Evolutionary conservation across 2,888 invertebrate species (phyloP).

Genomic region (Hedya salicella): DNA sequence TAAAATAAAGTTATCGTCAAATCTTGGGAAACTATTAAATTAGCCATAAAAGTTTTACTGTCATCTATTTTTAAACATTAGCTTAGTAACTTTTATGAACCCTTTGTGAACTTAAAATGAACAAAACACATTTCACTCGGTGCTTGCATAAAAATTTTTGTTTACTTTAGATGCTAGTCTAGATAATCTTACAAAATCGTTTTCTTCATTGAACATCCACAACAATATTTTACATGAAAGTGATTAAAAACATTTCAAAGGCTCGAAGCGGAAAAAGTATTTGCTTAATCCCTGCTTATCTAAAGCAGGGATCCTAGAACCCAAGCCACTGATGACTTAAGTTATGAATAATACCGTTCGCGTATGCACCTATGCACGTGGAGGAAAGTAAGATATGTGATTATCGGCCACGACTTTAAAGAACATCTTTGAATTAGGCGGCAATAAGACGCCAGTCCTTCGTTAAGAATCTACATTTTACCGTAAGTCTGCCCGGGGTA

Average conservation of each 20-base stretch:
- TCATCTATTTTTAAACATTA: conserved; percentile 36
- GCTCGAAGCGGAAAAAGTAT: too few species aligned
- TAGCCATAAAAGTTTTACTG: conserved; percentile 30
- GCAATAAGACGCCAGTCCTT: conserved; percentile 54
- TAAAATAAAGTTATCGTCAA: conserved; percentile 37
- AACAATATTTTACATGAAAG: too few species aligned
- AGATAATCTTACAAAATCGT: too few species aligned
- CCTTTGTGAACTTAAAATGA: conserved; percentile 16
- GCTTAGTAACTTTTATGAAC: conserved; percentile 26
- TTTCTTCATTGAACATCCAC: too few species aligned
- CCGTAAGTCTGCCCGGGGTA: conserved; percentile 69
- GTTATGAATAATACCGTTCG: too few species aligned
- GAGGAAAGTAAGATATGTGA: too few species aligned
- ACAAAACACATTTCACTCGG: conserved; percentile 8
- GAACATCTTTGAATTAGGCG: neutral
- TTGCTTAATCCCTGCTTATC: too few species aligned
- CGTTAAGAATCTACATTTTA: conserved; percentile 79
- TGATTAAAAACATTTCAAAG: too few species aligned
- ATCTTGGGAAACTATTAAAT: conserved; percentile 37
- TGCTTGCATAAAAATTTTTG: neutral
- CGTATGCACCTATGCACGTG: too few species aligned
- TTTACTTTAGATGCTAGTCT: too few species aligned
- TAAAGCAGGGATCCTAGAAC: too few species aligned
- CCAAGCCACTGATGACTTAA: too few species aligned
- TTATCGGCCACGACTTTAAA: neutral